A percentile compares a stretch with the other conserved stretches of the same genome.
Conservation (phyloP, 1,140 invertebrate species). For the Macrocentrus cingulum region DNA sequence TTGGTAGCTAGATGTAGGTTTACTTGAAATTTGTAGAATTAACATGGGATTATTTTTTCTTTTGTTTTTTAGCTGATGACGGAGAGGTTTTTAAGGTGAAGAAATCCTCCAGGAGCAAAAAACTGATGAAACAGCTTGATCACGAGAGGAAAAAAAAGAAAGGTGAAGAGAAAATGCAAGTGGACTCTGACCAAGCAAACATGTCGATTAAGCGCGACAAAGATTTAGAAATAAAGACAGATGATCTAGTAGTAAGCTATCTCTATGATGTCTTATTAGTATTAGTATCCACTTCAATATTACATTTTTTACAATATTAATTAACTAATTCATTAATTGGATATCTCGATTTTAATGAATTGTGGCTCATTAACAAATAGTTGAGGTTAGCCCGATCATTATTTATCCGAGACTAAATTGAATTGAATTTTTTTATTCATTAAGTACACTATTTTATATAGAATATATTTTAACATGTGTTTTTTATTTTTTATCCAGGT, state of each 20-base stretch:
- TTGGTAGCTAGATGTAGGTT: no score
- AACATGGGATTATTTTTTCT: no score
- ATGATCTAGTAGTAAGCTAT: constrained; percentile 64
- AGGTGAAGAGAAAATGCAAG: constrained; percentile 64
- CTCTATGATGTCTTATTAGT: constrained; percentile 56
- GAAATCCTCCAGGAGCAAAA: constrained; percentile 90
- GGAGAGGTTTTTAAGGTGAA: constrained; percentile 91
- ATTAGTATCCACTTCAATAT: constrained; percentile 38
- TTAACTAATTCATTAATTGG: constrained; percentile 4
- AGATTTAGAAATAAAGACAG: constrained; percentile 64
- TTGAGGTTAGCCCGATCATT: constrained; percentile 7
- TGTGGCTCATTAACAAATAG: constrained; percentile 17
- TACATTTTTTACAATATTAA: constrained; percentile 10
- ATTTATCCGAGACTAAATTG: neutral
- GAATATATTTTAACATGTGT: constrained; percentile 22
- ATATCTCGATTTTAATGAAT: constrained; percentile 4
- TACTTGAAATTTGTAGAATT: neutral
- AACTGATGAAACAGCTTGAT: constrained; percentile 83
- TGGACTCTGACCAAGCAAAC: constrained; percentile 54
- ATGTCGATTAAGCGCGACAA: constrained; percentile 58
- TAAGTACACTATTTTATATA: no score
- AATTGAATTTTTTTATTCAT: constrained; percentile 1
- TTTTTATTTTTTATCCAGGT: constrained; percentile 48
- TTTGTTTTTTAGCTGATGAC: constrained; percentile 69
- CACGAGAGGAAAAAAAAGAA: constrained; percentile 75